A percentile compares a stretch with the other conserved stretches of the same genome.
Conservation (phyloP, 1,140 invertebrate species). For the Nautilus pompilius region DNA sequence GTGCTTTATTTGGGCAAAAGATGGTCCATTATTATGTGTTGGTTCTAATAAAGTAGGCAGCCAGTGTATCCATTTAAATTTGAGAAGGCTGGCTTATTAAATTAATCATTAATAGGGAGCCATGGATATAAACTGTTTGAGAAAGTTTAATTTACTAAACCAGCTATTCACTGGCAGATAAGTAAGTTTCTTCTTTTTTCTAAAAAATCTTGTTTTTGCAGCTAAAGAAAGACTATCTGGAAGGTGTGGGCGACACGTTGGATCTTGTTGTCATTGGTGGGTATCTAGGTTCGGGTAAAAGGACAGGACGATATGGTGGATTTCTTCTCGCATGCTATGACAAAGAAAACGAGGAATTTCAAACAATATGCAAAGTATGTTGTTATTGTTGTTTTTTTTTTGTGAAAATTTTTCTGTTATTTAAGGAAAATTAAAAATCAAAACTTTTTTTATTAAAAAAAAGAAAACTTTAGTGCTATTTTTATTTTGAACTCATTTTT, state of each 20-base stretch:
- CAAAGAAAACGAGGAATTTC: slow-evolving; percentile 87
- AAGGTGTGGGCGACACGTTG: slow-evolving; percentile 89
- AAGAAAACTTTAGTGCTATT: no score
- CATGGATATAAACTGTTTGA: not conserved
- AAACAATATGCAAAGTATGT: slow-evolving; percentile 83
- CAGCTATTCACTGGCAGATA: not conserved
- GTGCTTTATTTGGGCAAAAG: no score
- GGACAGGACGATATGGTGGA: slow-evolving; percentile 91
- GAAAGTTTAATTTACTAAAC: no score
- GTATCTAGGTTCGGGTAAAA: slow-evolving; percentile 89
- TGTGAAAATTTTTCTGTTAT: no score
- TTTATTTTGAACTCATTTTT: no score
- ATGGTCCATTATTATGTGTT: no score
- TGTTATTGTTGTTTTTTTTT: no score
- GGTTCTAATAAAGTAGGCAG: no score
- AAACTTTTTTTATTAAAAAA: no score
- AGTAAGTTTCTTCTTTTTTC: not conserved
- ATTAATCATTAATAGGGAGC: not conserved
- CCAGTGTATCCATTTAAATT: no score
- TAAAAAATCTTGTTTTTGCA: slow-evolving; percentile 27
- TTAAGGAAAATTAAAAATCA: no score
- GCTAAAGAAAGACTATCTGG: slow-evolving; percentile 96
- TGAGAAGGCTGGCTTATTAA: no score
- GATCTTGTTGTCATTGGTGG: slow-evolving; percentile 94
- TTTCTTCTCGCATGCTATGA: slow-evolving; percentile 98